A percentile compares a stretch with the other conserved stretches of the same genome.
Conservation (phyloP, 2,888 invertebrate species). For the Automeris io region DNA sequence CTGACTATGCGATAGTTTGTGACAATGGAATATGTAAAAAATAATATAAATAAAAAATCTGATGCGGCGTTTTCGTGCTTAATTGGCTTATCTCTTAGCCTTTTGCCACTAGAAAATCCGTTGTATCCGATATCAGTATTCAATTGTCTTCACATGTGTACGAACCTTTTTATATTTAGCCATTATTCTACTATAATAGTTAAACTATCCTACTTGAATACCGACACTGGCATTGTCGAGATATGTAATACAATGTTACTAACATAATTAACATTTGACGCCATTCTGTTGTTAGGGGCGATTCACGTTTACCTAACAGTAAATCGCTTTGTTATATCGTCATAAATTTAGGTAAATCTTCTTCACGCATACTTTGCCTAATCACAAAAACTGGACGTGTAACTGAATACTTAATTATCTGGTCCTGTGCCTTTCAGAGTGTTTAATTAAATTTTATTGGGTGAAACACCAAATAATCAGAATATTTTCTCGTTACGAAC, state of each 20-base stretch:
- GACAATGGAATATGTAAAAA: constrained; percentile 44
- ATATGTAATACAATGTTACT: constrained; percentile 45
- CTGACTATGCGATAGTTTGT: constrained; percentile 34
- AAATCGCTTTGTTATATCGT: constrained; percentile 29
- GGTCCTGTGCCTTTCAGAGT: constrained; percentile 58
- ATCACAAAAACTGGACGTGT: constrained; percentile 70
- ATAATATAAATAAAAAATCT: constrained; percentile 26
- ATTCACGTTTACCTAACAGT: constrained; percentile 16
- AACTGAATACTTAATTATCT: constrained; percentile 66
- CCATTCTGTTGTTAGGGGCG: constrained; percentile 16
- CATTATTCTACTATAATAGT: constrained; percentile 17
- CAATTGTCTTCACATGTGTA: constrained; percentile 17
- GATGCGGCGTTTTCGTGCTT: constrained; percentile 22
- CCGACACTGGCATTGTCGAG: constrained; percentile 39
- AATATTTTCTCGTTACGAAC: constrained; percentile 45
- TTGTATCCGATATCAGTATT: constrained; percentile 15
- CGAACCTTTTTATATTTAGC: constrained; percentile 16
- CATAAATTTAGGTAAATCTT: constrained; percentile 52
- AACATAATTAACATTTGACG: constrained; percentile 28
- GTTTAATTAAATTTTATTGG: too few species aligned
- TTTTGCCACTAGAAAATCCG: constrained; percentile 8
- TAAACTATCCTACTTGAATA: constrained; percentile 26
- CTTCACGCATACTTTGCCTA: constrained; percentile 70
- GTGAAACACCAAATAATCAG: constrained; percentile 38
- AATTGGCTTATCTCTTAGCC: constrained; percentile 4